Conservation (phyloP, 2,113 vertebrate genomes). For the Anoura caudifer region DNA sequence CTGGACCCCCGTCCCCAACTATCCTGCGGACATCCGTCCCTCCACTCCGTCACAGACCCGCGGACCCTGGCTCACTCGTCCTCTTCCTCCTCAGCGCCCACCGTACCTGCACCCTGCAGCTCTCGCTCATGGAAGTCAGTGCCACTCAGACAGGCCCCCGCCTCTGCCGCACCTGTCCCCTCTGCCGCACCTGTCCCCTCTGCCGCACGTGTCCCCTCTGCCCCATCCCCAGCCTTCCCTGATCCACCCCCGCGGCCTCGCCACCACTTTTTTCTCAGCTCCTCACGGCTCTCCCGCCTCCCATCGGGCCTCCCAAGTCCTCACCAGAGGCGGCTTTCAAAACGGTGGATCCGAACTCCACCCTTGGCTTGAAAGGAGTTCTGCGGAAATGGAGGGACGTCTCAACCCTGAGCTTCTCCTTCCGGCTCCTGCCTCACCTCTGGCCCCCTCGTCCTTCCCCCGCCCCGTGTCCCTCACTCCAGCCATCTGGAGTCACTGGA, state of each 20-base stretch:
- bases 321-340: background rate
- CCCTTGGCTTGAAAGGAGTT: background rate
- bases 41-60: background rate
- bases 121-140: rapidly evolving
- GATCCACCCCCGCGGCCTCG: rapidly evolving
- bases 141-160: rapidly evolving
- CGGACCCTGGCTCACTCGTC: rapidly evolving
- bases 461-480: rapidly evolving
- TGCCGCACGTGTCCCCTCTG: too few relatives aligned
- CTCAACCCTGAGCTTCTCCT: background rate
- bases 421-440: background rate
- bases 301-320: background rate
- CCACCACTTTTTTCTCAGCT: background rate
- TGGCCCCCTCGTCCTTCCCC: background rate
- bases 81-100: background rate
- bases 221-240: rapidly evolving
- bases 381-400: rapidly evolving
- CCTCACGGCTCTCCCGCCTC: background rate
- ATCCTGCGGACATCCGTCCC: background rate
- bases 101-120: background rate
- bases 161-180: background rate
- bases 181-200: background rate
- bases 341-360: background rate
- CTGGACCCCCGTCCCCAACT: background rate
- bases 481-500: background rate